Evolutionary conservation across 2,888 invertebrate genomes (phyloP).

Genomic region (Sycophila texana): DNA sequence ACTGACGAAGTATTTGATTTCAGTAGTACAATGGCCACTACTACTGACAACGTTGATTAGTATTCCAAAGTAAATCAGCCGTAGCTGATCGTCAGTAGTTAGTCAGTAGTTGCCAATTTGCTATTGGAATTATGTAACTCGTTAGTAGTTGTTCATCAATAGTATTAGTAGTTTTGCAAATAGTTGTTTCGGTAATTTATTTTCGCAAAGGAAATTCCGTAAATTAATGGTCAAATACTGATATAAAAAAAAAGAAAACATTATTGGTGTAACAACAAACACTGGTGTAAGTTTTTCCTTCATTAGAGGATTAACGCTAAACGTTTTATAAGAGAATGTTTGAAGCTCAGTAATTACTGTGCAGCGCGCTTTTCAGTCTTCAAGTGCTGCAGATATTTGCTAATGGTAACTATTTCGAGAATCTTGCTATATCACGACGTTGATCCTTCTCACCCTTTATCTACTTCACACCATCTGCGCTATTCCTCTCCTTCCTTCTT

Average conservation of each 20-base stretch:
- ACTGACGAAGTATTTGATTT: too few relatives aligned
- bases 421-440: constrained; percentile 66
- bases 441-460: constrained; percentile 66
- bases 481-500: constrained; percentile 4
- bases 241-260: neutral
- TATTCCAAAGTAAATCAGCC: too few relatives aligned
- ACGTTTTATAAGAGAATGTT: constrained; percentile 13
- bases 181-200: too few relatives aligned
- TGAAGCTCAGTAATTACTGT: constrained; percentile 10
- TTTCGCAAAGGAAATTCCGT: too few relatives aligned
- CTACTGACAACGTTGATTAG: too few relatives aligned
- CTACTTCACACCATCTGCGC: constrained; percentile 62
- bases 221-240: too few relatives aligned
- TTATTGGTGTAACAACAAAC: neutral
- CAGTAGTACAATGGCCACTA: too few relatives aligned
- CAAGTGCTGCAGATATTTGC: constrained; percentile 61
- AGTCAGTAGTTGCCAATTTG: too few relatives aligned
- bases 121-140: too few relatives aligned
- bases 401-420: constrained; percentile 69
- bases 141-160: too few relatives aligned
- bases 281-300: neutral
- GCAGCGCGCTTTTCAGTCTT: constrained; percentile 3
- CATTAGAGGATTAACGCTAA: neutral
- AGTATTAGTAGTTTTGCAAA: too few relatives aligned
- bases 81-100: too few relatives aligned